Evolutionary conservation across 2,797 vertebrate genomes (phyloP).

Genomic region (Pempheris klunzingeri): DNA sequence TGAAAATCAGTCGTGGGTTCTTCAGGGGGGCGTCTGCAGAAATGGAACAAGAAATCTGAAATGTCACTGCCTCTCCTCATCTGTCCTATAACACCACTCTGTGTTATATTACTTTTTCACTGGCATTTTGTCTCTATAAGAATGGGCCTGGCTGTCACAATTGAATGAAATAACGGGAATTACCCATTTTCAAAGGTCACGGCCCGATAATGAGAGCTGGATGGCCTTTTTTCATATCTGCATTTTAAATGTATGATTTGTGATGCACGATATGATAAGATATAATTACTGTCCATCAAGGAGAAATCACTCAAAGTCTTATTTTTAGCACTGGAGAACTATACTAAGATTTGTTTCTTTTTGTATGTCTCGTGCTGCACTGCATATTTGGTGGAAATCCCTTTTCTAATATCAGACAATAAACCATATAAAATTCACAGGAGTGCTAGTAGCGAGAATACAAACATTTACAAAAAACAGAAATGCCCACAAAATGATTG

Average conservation of each 20-base stretch:
- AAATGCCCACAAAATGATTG: neutral
- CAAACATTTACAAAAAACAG: neutral
- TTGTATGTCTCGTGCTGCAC: too few species aligned
- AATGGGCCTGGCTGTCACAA: constrained; percentile 41
- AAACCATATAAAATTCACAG: neutral
- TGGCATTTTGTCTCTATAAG: constrained; percentile 55
- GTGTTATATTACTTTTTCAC: constrained; percentile 57
- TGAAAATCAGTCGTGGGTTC: constrained; percentile 39
- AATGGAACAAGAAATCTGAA: constrained; percentile 63
- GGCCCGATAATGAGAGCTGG: constrained; percentile 18
- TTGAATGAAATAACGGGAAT: constrained; percentile 35
- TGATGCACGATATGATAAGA: constrained; percentile 1
- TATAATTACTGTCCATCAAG: constrained; percentile 5
- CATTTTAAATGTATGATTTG: constrained; percentile 30
- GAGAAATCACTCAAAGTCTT: neutral
- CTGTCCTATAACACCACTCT: constrained; percentile 38
- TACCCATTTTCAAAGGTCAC: constrained; percentile 66
- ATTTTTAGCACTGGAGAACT: neutral
- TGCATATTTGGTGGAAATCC: too few species aligned
- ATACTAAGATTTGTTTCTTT: neutral
- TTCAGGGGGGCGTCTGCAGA: constrained; percentile 19
- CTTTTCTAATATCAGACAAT: too few species aligned
- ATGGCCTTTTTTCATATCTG: constrained; percentile 20
- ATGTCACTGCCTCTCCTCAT: constrained; percentile 68
- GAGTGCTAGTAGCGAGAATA: neutral